A percentile compares a stretch with the other conserved stretches of the same genome.
These are phyloP conservation scores for Chaetogeoica ovagalla DNA, from an alignment of 2,888 invertebrate species.

Conservation along the genomic window DNA sequence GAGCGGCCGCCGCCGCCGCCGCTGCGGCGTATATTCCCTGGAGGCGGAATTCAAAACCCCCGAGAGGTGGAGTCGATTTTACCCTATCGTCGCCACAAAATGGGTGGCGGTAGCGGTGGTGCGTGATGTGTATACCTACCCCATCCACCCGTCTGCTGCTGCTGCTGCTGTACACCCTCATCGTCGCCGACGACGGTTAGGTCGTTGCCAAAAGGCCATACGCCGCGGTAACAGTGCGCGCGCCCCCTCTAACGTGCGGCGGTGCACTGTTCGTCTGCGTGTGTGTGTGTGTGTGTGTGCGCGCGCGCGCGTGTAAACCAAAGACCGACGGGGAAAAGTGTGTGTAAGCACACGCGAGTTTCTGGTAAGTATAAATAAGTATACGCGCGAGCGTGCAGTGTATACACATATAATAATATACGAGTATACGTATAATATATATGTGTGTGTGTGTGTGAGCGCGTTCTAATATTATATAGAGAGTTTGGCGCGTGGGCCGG, in stretches of 20 bases:
- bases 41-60: conserved; percentile 61
- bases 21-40: conserved; percentile 55
- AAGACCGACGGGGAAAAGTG: too few species aligned
- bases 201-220: conserved; percentile 38
- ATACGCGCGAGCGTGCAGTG: neutral
- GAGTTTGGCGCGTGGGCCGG: neutral
- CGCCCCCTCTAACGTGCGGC: neutral
- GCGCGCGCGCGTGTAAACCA: neutral
- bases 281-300: neutral
- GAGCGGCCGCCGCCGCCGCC: neutral
- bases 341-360: too few species aligned
- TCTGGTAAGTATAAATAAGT: neutral
- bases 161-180: conserved; percentile 16
- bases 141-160: conserved; percentile 29
- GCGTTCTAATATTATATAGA: too few species aligned
- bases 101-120: conserved; percentile 48
- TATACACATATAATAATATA: too few species aligned
- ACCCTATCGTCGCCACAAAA: conserved; percentile 54
- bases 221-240: neutral
- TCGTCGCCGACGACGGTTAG: neutral
- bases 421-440: neutral
- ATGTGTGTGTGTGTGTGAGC: too few species aligned
- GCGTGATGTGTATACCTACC: conserved; percentile 17
- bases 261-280: too few species aligned
- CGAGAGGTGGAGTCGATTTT: conserved; percentile 61